phyloP scores from a whole-genome alignment of 2,888 invertebrate genomes.

The Pristionchus arcanus region DNA sequence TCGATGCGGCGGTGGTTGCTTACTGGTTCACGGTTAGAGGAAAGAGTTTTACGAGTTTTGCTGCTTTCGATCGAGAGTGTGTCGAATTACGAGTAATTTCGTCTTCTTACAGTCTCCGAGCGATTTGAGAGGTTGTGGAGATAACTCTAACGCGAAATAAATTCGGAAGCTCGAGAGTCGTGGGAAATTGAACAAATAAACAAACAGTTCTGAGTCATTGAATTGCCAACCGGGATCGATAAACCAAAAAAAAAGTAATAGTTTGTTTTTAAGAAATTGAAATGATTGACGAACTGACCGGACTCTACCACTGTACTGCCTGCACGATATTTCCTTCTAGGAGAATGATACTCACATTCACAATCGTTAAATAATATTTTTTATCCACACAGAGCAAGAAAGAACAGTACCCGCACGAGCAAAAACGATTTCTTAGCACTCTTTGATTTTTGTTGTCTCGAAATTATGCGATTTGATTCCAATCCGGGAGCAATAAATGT shows the following conservation, averaged over 20 bases:
- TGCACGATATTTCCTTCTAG: no score
- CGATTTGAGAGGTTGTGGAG: no score
- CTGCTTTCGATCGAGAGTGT: no score
- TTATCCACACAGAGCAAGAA: conserved; percentile 45
- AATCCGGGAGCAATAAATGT: background rate
- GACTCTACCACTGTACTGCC: no score
- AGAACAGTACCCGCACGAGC: conserved; percentile 26
- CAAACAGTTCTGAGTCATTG: background rate
- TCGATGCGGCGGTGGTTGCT: background rate
- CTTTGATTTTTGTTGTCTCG: background rate
- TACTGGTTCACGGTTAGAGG: background rate
- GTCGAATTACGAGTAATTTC: no score
- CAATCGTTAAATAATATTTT: background rate
- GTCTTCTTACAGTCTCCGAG: no score
- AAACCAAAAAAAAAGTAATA: no score
- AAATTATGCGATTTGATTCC: conserved; percentile 33
- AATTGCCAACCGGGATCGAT: background rate
- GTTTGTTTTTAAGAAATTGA: no score
- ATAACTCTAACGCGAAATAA: background rate
- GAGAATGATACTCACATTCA: no score
- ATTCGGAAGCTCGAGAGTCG: conserved; percentile 3
- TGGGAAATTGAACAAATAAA: background rate
- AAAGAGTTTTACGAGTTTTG: background rate
- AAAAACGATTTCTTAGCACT: conserved; percentile 41
- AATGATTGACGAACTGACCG: no score